phyloP scores from a whole-genome alignment of 2,888 invertebrate genomes.

The Orchesellides sinensis region DNA sequence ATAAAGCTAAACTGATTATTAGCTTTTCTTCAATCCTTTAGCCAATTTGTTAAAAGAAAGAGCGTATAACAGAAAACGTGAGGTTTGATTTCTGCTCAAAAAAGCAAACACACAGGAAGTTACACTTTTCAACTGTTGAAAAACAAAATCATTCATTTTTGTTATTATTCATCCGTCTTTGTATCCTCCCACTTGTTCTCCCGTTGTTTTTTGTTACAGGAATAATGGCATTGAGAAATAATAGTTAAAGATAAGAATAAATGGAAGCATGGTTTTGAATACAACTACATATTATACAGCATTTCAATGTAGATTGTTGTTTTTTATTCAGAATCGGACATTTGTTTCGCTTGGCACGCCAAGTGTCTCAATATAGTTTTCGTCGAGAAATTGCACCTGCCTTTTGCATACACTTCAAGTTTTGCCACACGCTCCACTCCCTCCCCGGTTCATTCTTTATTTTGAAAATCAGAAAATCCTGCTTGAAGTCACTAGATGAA shows the following conservation, averaged over 20 bases:
- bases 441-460: neutral
- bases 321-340: slow-evolving; percentile 3
- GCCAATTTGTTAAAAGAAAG: neutral
- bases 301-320: too few species aligned
- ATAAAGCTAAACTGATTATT: slow-evolving; percentile 26
- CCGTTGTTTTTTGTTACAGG: slow-evolving; percentile 42
- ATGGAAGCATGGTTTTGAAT: too few species aligned
- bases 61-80: neutral
- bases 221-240: too few species aligned
- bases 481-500: too few species aligned
- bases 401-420: neutral
- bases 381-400: slow-evolving; percentile 19
- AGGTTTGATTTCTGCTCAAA: neutral
- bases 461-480: neutral
- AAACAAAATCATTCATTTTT: slow-evolving; percentile 24
- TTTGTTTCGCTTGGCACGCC: slow-evolving; percentile 32
- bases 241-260: too few species aligned
- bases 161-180: neutral
- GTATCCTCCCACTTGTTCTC: neutral
- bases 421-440: neutral
- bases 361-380: slow-evolving; percentile 20
- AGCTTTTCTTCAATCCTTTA: slow-evolving; percentile 4
- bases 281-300: too few species aligned
- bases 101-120: slow-evolving; percentile 13
- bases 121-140: neutral